Conservation (phyloP, 2,113 vertebrate species). For the Rhegmatorhina hoffmannsi region DNA sequence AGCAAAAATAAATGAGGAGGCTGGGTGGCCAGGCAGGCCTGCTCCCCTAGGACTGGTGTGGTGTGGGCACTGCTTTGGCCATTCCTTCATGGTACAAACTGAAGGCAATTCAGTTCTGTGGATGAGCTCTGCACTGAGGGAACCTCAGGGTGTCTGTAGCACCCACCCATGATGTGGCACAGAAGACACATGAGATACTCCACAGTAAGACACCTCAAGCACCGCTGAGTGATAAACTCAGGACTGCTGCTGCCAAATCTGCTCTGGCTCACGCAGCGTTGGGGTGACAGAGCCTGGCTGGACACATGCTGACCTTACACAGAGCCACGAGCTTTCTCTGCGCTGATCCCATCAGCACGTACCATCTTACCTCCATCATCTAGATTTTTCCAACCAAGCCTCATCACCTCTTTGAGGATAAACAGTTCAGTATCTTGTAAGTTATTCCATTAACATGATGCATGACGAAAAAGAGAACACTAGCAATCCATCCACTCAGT, state of each 20-base stretch:
- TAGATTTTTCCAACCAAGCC: not conserved
- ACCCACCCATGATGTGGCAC: not conserved
- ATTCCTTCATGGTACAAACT: not conserved
- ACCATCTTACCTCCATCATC: not conserved
- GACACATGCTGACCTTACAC: not conserved
- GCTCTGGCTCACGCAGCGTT: not conserved
- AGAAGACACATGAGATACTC: not conserved
- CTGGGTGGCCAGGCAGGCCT: not conserved
- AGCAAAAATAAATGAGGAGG: not conserved
- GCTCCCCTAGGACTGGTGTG: not conserved
- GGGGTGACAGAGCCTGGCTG: not conserved
- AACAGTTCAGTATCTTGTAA: not conserved
- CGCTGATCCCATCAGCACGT: accelerated
- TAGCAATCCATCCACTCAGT: accelerated
- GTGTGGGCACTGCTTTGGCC: not conserved
- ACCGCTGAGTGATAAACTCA: not conserved
- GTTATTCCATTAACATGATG: not conserved
- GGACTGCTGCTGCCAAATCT: not conserved
- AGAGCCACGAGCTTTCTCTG: not conserved
- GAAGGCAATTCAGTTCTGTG: not conserved
- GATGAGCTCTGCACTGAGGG: not conserved
- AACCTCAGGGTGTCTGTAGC: not conserved
- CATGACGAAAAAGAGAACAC: not conserved
- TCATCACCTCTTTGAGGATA: not conserved
- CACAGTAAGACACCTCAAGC: not conserved